Conservation (phyloP, 2,113 vertebrate genomes). For the Dissostichus mawsoni region DNA sequence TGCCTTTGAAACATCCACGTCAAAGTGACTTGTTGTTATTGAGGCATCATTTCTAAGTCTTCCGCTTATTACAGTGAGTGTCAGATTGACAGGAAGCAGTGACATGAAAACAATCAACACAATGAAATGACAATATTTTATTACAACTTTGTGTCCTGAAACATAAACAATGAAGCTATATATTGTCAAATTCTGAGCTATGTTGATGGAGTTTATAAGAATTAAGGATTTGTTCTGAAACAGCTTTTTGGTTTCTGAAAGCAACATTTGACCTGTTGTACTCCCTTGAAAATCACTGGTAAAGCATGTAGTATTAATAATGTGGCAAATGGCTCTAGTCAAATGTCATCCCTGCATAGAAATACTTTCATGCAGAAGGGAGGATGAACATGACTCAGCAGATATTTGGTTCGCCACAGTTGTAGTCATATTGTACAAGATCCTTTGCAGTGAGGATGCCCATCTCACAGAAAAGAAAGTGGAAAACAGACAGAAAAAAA, state of each 20-base stretch:
- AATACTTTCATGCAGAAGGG: background rate
- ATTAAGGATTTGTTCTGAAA: background rate
- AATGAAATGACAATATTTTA: background rate
- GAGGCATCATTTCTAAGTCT: background rate
- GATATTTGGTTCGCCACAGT: background rate
- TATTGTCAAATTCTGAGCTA: no score
- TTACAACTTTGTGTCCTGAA: background rate
- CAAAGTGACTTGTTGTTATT: background rate
- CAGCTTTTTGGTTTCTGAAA: background rate
- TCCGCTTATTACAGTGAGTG: background rate
- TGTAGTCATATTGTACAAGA: background rate
- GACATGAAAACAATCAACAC: constrained; percentile 4
- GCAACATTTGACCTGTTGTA: background rate
- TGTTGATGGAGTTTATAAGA: background rate
- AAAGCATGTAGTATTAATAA: background rate
- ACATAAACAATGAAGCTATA: no score
- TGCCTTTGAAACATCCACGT: no score
- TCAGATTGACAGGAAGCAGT: background rate
- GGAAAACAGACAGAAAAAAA: background rate
- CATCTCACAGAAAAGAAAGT: background rate
- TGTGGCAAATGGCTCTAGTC: no score
- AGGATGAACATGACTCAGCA: background rate
- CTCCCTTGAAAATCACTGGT: background rate
- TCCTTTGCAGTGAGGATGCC: background rate
- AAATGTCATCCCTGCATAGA: background rate